Conservation (phyloP, 2,797 vertebrate genomes). For the Lacerta agilis region DNA sequence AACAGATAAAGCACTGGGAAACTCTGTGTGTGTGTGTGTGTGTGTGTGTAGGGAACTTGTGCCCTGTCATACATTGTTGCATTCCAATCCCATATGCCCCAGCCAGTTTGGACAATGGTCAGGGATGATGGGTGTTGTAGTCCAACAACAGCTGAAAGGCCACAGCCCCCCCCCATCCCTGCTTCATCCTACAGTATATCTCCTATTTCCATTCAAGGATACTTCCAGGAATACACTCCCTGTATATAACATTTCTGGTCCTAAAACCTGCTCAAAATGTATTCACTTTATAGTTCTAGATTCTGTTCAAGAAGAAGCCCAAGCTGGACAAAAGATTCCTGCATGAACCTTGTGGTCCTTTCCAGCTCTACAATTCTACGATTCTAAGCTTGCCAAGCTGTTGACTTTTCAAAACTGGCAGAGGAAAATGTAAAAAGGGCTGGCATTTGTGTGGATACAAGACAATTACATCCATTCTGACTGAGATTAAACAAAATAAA, state of each 20-base stretch:
- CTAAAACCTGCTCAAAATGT: neutral
- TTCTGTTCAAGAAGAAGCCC: neutral
- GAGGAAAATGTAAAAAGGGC: neutral
- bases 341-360: too few species aligned
- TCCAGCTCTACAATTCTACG: too few species aligned
- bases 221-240: neutral
- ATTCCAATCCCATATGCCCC: too few species aligned
- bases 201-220: neutral
- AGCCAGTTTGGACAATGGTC: too few species aligned
- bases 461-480: neutral
- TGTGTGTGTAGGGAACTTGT: too few species aligned
- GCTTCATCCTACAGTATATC: neutral
- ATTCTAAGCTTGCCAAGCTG: neutral
- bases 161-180: too few species aligned
- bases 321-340: too few species aligned
- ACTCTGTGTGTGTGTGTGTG: too few species aligned
- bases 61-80: too few species aligned
- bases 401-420: neutral
- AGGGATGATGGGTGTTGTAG: too few species aligned
- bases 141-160: too few species aligned
- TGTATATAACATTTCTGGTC: neutral
- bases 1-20: rapidly evolving
- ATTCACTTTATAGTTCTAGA: neutral
- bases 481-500: constrained; percentile 28
- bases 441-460: neutral